Conservation (phyloP, 2,113 vertebrate genomes). For the Cercopithecus mona region DNA sequence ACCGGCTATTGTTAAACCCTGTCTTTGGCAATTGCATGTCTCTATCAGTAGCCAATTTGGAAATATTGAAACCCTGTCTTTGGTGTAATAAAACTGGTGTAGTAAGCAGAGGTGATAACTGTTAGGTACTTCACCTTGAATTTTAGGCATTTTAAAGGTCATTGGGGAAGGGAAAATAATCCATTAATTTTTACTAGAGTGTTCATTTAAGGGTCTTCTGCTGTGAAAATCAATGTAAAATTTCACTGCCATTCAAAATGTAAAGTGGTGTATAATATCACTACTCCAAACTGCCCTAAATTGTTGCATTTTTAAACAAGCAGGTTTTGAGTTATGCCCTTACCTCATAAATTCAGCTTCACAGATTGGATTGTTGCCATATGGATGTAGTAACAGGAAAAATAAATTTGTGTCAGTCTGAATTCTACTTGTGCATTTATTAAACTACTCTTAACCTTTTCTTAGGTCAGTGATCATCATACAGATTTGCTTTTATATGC, state of each 20-base stretch:
- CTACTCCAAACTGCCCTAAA: slow-evolving; percentile 74
- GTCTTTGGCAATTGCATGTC: slow-evolving; percentile 51
- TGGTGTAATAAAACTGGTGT: neutral
- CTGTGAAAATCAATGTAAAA: slow-evolving; percentile 73
- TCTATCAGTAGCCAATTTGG: slow-evolving; percentile 22
- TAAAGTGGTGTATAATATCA: slow-evolving; percentile 73
- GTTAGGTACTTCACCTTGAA: slow-evolving; percentile 32
- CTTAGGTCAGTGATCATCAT: slow-evolving; percentile 72
- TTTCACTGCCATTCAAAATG: slow-evolving; percentile 70
- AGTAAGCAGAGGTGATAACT: slow-evolving; percentile 33
- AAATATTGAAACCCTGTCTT: slow-evolving; percentile 60
- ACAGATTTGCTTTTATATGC: slow-evolving; percentile 61
- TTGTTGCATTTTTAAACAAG: slow-evolving; percentile 74
- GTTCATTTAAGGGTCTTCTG: slow-evolving; percentile 67
- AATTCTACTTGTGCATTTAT: slow-evolving; percentile 76
- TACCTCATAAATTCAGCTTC: slow-evolving; percentile 60
- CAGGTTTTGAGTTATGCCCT: slow-evolving; percentile 75
- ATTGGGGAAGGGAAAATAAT: slow-evolving; percentile 55
- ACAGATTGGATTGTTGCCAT: slow-evolving; percentile 75
- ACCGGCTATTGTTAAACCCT: neutral
- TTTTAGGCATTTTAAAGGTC: slow-evolving; percentile 50
- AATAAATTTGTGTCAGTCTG: slow-evolving; percentile 78
- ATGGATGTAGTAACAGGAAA: slow-evolving; percentile 64
- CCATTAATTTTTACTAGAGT: slow-evolving; percentile 61
- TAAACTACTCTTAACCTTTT: slow-evolving; percentile 74